Base-by-base conservation (phyloP, 2,113 vertebrate genomes). In the Aix galericulata region DNA sequence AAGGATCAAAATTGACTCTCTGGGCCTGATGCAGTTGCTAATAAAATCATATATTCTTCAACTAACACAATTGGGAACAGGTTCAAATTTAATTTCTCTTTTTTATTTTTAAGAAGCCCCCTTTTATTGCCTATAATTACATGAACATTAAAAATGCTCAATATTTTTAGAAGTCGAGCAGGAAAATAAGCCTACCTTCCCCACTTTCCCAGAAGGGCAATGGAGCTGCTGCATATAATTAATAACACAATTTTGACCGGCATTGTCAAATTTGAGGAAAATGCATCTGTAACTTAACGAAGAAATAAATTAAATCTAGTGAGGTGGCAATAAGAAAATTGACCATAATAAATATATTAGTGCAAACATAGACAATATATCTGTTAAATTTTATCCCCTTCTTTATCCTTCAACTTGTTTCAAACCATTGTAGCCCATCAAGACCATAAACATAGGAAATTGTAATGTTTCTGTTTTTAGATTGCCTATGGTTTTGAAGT, bases 61-160 rank as follows among this genome's bases (percentile, higher is more conserved):
- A 50, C 52, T 32, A 73, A 85, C 7, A 38, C 5, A 32, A 62
- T 12, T 91, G 60, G 59, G 36, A 96, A 31, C 64, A 68, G 18
- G 48, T 69, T 95, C 31, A 88, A 89, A 56, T 84, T 89, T 88
- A 3, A 82, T 86, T 85, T 96, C 17, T 88, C 46, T 59, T 5
- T 29, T 60, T 76, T 40, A 67, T 42, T 75, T 94, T 71, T 91
- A 94, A 91, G 58, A 63, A 36, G 27, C 23, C 80, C 27, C 17
- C 94, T 95, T 96, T 95, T 92, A 95, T 77, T 92, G 25, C 62
- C 96, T 82, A 86, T 86, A 96, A 73, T 52, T 66, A 53, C 32
- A 81, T 9, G 20, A 88, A 90, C 48, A 90, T 79, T 29, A 96
- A 77, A 94, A 89, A 94, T 88, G 40, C 50, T 93, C 69, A 88